phyloP scores from a whole-genome alignment of 1,140 invertebrate genomes.

The Rhynchophorus ferrugineus region DNA sequence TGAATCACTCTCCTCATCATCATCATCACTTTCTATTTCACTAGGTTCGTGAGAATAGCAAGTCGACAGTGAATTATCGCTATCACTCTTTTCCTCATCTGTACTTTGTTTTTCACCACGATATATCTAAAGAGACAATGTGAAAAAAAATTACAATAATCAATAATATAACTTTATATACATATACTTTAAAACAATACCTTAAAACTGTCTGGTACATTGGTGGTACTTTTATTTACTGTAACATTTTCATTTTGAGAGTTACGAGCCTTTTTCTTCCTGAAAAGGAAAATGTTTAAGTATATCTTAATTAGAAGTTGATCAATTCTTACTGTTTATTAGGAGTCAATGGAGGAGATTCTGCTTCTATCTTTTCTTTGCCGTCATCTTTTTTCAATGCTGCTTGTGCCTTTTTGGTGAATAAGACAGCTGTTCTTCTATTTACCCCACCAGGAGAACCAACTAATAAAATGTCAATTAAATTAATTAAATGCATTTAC shows the following conservation, averaged over 20 bases:
- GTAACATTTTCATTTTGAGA: constrained; percentile 2
- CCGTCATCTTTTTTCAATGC: constrained; percentile 39
- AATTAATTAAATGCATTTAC: not conserved
- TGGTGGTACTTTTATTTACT: constrained; percentile 20
- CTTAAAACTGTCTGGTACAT: constrained; percentile 37
- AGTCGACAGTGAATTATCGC: constrained; percentile 37
- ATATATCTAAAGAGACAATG: constrained; percentile 24
- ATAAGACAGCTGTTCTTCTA: constrained; percentile 72
- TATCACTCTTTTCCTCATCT: constrained; percentile 38
- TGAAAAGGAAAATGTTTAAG: constrained; percentile 20
- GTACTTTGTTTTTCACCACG: constrained; percentile 34
- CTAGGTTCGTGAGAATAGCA: constrained; percentile 38
- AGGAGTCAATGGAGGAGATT: constrained; percentile 2
- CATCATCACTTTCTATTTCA: constrained; percentile 38
- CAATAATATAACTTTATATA: not conserved
- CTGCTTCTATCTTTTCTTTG: constrained; percentile 26
- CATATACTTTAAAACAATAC: constrained; percentile 9
- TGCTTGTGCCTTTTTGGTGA: constrained; percentile 65
- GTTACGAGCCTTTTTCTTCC: constrained; percentile 31
- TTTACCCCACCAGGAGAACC: constrained; percentile 56
- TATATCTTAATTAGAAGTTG: too few species aligned
- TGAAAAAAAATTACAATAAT: not conserved
- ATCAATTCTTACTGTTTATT: too few species aligned
- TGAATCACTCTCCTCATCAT: constrained; percentile 29
- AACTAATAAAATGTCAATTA: constrained; percentile 4